Conservation (phyloP, 2,797 vertebrate species). For the Spondyliosoma cantharus region DNA sequence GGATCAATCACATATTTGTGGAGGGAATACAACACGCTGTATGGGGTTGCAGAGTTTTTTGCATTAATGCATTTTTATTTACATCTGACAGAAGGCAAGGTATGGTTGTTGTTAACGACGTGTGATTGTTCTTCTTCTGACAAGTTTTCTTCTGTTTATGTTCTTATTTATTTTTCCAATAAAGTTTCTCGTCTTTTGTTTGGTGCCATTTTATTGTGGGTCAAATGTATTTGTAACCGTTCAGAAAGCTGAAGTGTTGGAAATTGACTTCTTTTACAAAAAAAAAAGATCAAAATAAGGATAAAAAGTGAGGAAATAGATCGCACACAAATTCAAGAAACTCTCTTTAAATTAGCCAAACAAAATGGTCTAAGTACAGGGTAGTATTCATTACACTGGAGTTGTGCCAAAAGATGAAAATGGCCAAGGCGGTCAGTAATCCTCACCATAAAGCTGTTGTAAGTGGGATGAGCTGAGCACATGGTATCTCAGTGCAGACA, state of each 20-base stretch:
- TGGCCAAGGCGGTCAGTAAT: constrained; percentile 65
- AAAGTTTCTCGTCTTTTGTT: neutral
- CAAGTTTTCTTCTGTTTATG: neutral
- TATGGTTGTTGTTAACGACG: neutral
- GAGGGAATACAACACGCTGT: neutral
- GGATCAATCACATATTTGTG: constrained; percentile 22
- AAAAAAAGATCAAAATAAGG: neutral
- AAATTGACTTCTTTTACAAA: neutral
- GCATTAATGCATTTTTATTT: neutral
- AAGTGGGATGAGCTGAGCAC: constrained; percentile 76
- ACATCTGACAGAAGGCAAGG: neutral
- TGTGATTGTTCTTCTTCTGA: neutral
- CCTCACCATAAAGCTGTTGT: constrained; percentile 71
- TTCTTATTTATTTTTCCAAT: neutral
- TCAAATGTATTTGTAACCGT: neutral
- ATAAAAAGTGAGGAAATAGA: neutral
- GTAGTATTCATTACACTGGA: neutral
- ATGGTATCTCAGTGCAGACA: constrained; percentile 41
- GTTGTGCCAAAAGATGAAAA: constrained; percentile 50
- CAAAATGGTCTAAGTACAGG: neutral
- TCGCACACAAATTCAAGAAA: neutral
- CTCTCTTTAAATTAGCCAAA: neutral
- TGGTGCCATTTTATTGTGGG: neutral
- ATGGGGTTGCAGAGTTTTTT: neutral
- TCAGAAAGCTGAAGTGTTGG: neutral